phyloP scores from a whole-genome alignment of 64 coral and sea anemone species.

The Pocillopora verrucosa region DNA sequence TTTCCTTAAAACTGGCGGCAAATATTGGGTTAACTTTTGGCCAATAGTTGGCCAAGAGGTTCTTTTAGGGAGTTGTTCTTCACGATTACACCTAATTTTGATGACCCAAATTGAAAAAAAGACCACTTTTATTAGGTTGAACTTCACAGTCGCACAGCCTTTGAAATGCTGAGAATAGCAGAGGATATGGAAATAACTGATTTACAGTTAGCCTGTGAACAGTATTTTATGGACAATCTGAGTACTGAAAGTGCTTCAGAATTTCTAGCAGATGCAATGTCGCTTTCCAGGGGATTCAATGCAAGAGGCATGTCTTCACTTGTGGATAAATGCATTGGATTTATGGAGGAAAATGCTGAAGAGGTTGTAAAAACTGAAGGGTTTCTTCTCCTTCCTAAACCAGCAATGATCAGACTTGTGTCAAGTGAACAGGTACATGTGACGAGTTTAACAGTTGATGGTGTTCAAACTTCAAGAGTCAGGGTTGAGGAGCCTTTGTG shows the following conservation, averaged over 20 bases:
- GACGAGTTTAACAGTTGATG: too few relatives aligned
- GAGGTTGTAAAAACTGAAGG: constrained; percentile 83
- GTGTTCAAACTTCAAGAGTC: too few relatives aligned
- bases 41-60: too few relatives aligned
- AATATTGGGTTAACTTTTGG: too few relatives aligned
- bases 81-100: neutral
- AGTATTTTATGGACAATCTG: constrained; percentile 77
- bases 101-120: neutral
- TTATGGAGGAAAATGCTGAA: constrained; percentile 96
- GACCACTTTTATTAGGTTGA: constrained; percentile 53
- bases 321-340: constrained; percentile 75
- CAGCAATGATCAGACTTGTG: constrained; percentile 81
- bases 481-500: too few relatives aligned
- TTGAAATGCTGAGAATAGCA: constrained; percentile 93
- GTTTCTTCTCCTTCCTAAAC: constrained; percentile 74
- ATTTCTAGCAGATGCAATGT: constrained; percentile 82
- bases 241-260: constrained; percentile 81
- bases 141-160: constrained; percentile 67
- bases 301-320: constrained; percentile 55
- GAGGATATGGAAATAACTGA: constrained; percentile 74
- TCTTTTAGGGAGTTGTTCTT: too few relatives aligned
- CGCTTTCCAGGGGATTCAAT: constrained; percentile 46
- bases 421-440: constrained; percentile 88
- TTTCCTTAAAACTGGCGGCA: too few relatives aligned
- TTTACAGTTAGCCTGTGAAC: constrained; percentile 80